phyloP scores from a whole-genome alignment of 2,888 invertebrate genomes.

The Trichacis sp. region DNA sequence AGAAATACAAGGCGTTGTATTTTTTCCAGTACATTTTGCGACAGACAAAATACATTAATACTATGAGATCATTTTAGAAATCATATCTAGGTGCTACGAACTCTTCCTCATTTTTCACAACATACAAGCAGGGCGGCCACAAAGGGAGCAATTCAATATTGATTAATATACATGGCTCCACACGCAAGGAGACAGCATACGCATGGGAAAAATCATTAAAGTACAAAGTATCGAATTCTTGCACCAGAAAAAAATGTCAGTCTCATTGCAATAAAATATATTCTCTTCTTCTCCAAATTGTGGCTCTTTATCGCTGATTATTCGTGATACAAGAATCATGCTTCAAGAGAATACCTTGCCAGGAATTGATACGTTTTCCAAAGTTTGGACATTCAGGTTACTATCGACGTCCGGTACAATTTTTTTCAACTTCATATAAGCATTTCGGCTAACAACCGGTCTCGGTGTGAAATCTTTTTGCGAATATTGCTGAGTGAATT shows the following conservation, averaged over 20 bases:
- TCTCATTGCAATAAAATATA: constrained; percentile 17
- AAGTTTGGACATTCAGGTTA: neutral
- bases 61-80: too few relatives aligned
- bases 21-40: too few relatives aligned
- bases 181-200: constrained; percentile 1
- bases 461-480: constrained; percentile 2
- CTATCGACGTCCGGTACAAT: constrained; percentile 14
- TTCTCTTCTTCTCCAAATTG: too few relatives aligned
- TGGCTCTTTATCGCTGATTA: too few relatives aligned
- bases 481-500: constrained; percentile 7
- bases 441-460: constrained; percentile 18
- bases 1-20: too few relatives aligned
- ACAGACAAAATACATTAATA: too few relatives aligned
- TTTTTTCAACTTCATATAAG: constrained; percentile 23
- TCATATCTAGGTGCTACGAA: neutral
- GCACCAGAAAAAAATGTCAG: constrained; percentile 17
- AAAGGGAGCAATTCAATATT: constrained; percentile 5
- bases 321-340: constrained; percentile 16
- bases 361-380: constrained; percentile 10
- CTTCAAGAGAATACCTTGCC: constrained; percentile 15
- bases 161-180: constrained; percentile 4
- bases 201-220: constrained; percentile 1
- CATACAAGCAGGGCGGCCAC: constrained; percentile 7
- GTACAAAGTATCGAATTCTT: constrained; percentile 2
- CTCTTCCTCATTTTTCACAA: neutral